Base-by-base conservation (phyloP, 2,113 vertebrate species). In the Origma solitaria region DNA sequence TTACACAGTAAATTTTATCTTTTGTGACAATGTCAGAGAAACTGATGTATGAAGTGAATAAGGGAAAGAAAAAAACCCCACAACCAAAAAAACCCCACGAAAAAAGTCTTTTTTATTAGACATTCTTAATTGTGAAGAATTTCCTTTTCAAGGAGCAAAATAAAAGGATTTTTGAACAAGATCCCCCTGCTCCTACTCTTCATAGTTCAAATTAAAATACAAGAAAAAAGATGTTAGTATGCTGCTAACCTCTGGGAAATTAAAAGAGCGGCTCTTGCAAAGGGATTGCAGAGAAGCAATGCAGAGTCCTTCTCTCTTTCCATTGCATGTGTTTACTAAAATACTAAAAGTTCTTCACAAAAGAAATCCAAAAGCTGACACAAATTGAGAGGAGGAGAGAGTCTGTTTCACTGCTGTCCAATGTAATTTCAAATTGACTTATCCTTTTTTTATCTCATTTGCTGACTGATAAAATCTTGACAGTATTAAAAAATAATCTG, bases 161-260 rank as follows among this genome's bases (percentile, higher is more conserved):
- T 65, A 83, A 88, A 49, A 38, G 10, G 9, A 69, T 69, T 85
- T 91, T 93, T 75, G 72, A 95, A 80, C 15, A 78, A 73, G 66
- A 84, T 86, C 75, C 53, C 75, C 88, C n/a, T 91, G 71, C 61
- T 95, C 44, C 57, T 72, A 68, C 18, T 83, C 62, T 79, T 85
- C 82, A 82, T 84, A 96, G 96, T 83, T 84, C 60, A 96, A 93
- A 97, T 95, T 82, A 70, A 95, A 93, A 73, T 24, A 42, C 11
- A 66, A 92, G 73, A 84, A 57, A 54, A 27, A 19, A 33, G 14
- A 84, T 71, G 61, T 49, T 75, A 62, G 40, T 28, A 60, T 86
- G 71, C 15, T 94, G 47, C 47, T 31, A 92, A 88, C 90, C 76
- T 92, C 44, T 91, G 92, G 90, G 94, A 97, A 97, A 96, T 95